phyloP scores from a whole-genome alignment of 1,140 invertebrate genomes.

The Zaprionus inermis region DNA sequence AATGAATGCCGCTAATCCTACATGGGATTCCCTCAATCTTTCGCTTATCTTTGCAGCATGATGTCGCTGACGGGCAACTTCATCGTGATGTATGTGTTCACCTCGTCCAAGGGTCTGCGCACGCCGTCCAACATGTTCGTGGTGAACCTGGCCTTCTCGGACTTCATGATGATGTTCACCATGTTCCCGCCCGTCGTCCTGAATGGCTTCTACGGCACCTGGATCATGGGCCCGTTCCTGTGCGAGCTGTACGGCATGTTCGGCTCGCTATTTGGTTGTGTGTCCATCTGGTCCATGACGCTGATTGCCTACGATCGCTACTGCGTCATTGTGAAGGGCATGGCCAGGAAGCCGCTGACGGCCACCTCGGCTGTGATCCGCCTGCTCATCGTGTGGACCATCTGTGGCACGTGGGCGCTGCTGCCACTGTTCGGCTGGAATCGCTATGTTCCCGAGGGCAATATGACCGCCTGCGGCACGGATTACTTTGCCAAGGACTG shows the following conservation, averaged over 20 bases:
- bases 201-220: conserved; percentile 92
- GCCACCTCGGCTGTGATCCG: conserved; percentile 88
- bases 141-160: conserved; percentile 91
- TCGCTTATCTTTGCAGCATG: conserved; percentile 58
- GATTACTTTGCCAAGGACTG: conserved; percentile 90
- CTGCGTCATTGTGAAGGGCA: conserved; percentile 93
- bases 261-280: conserved; percentile 92
- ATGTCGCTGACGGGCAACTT: conserved; percentile 91
- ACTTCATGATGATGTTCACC: conserved; percentile 92
- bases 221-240: conserved; percentile 89
- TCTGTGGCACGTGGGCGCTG: conserved; percentile 88
- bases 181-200: conserved; percentile 92
- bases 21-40: not conserved
- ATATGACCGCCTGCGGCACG: conserved; percentile 92
- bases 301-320: conserved; percentile 93
- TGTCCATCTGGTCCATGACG: conserved; percentile 93
- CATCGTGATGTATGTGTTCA: conserved; percentile 93
- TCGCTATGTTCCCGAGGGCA: conserved; percentile 92
- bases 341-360: conserved; percentile 89
- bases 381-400: conserved; percentile 89
- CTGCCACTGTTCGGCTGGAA: conserved; percentile 92
- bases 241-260: conserved; percentile 92
- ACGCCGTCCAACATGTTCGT: conserved; percentile 93
- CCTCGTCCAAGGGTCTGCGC: conserved; percentile 89
- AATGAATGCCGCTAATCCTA: not conserved